Base-by-base conservation (phyloP, 2,888 invertebrate genomes). In the Cheilosia soror region DNA sequence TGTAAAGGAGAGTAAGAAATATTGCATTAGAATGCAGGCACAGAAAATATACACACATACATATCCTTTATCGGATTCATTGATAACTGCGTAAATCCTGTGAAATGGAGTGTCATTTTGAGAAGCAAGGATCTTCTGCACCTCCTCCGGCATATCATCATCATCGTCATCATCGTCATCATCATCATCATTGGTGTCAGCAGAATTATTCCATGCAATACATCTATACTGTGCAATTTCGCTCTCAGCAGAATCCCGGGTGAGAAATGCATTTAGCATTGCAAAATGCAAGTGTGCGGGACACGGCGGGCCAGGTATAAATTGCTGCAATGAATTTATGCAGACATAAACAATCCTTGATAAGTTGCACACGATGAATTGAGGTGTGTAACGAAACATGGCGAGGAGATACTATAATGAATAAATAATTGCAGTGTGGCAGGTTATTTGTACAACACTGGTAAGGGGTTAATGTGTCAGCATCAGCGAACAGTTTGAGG, bases 51-150 rank as follows among this genome's bases (percentile, higher is more conserved):
- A 42, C n/a, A n/a, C n/a, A n/a, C n/a, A n/a, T 42, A 20, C 25
- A 57, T 40, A 53, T 47, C 65, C 71, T 47, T 65, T 66, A 71
- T 63, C 47, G 57, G 55, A 78, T 62, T 78, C 72, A 73, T 72
- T 78, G 82, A 83, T 78, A 83, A 57, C 82, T 78, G 72, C 37
- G 37, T 68, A 78, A 83, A 63, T 78, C 72, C 82, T 78, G 72
- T 72, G 66, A 78, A 83, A 78, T 83, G 66, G 78, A 78, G 82
- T 83, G 82, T 83, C 82, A 68, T 78, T 55, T 57, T 83, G 78
- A 83, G 75, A 63, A 42, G 53, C 71, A 77, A 47, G 77, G 37
- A 82, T 66, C 65, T 57, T 57, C 44, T 44, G 31, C 27, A 40
- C n/a, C 69, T 77, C 51, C 71, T 65, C 58, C 44, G 62, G 62